Evolutionary conservation across 2,113 vertebrate species (phyloP).

Genomic region (Nycticryphes semicollaris): DNA sequence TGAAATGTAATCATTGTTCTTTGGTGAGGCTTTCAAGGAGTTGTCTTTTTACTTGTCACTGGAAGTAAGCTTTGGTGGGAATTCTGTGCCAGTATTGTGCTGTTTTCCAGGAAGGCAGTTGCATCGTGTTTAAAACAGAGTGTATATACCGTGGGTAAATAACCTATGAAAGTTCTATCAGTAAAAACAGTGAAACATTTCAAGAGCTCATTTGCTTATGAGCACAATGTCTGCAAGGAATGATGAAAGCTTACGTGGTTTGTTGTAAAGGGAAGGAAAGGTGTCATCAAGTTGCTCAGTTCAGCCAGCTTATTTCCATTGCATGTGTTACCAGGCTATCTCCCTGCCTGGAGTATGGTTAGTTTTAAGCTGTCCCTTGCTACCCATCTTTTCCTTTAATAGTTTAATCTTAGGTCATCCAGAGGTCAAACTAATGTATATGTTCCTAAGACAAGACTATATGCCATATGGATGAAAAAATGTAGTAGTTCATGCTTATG

Average conservation of each 20-base stretch:
- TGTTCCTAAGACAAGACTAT: slow-evolving; percentile 17
- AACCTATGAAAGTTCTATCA: neutral
- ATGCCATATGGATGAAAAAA: neutral
- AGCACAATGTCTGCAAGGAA: accelerated
- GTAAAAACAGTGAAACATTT: neutral
- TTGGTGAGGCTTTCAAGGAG: neutral
- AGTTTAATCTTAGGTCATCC: slow-evolving; percentile 10
- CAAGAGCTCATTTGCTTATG: neutral
- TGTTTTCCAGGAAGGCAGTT: neutral
- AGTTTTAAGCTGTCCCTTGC: slow-evolving; percentile 9
- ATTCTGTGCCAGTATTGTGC: neutral
- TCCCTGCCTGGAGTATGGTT: neutral
- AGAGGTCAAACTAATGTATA: neutral
- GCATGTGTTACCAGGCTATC: neutral
- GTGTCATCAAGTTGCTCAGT: neutral
- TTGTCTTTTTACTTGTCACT: neutral
- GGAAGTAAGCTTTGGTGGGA: neutral
- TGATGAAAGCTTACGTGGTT: neutral
- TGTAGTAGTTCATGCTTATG: neutral
- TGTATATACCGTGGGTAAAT: neutral
- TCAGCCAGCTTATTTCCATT: neutral
- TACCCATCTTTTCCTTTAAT: neutral
- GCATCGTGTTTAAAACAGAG: neutral
- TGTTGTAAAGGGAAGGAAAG: neutral
- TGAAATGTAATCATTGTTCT: neutral